phyloP scores from a whole-genome alignment of 2,113 vertebrate genomes.

The Phalacrocorax carbo region DNA sequence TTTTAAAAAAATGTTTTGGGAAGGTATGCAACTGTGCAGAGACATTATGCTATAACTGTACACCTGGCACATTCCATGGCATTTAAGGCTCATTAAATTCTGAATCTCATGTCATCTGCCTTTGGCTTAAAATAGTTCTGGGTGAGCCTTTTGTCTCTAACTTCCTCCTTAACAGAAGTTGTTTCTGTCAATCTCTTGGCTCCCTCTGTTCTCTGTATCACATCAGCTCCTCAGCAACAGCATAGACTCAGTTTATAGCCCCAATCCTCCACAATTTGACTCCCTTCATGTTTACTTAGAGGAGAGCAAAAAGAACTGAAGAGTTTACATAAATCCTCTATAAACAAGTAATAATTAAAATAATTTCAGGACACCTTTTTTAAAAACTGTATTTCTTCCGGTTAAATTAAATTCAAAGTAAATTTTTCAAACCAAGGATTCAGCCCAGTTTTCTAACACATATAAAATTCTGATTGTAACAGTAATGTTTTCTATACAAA shows the following conservation, averaged over 20 bases:
- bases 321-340: background rate
- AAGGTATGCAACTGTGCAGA: slow-evolving; percentile 24
- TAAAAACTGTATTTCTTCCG: background rate
- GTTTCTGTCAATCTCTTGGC: slow-evolving; percentile 42
- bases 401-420: background rate
- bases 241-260: background rate
- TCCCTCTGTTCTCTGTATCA: slow-evolving; percentile 14
- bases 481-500: background rate
- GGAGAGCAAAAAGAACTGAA: background rate
- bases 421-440: background rate
- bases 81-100: slow-evolving; percentile 82
- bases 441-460: background rate
- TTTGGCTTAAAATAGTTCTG: slow-evolving; percentile 69
- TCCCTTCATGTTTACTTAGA: background rate
- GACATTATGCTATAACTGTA: slow-evolving; percentile 7
- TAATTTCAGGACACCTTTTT: background rate
- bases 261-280: background rate
- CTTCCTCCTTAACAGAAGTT: slow-evolving; percentile 56
- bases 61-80: slow-evolving; percentile 64
- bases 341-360: background rate
- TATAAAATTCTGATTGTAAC: background rate
- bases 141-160: slow-evolving; percentile 57
- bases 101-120: slow-evolving; percentile 69
- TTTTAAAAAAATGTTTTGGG: slow-evolving; percentile 39
- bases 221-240: slow-evolving; percentile 18